Base-by-base conservation (phyloP, 1,140 invertebrate species). In the Trichoplusia ni region DNA sequence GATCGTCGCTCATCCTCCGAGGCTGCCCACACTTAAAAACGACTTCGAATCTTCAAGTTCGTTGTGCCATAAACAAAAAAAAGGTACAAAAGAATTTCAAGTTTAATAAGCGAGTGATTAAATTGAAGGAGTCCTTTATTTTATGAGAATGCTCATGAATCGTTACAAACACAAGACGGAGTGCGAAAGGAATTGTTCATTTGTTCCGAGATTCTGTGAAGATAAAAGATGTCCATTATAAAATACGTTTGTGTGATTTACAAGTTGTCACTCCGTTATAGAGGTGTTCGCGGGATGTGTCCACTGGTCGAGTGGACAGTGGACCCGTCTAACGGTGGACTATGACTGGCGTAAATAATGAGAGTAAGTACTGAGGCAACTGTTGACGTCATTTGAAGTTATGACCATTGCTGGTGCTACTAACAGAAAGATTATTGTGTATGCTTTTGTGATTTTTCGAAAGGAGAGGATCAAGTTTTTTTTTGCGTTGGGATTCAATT, bases 41-140 rank as follows among this genome's bases (percentile, higher is more conserved):
- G n/a, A n/a, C 46, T 49, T 18, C 21, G 27, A 14, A 38, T 38
- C n/a, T 14, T 14, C 25, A 31, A 35, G 47, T 16, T 7, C 18
- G 35, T 54, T 38, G 33, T 54, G 37, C 9, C 31, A 38, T 38
- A 38, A 54, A 23, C 35, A 11, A 8, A 27, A 35, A 35, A 14
- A 54, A 54, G 27, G 35, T 51, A 51, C 47, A 54, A 54, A 54
- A 38, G 51, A 54, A 38, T 38, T 54, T 54, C 51, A 11, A 54
- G 35, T 54, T 25, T 38, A n/a, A n/a, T n/a, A 54, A 38, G 35
- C 23, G 21, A 54, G 31, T 54, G 35, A 54, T 38, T 54, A 54
- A 54, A 54, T 25, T 54, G 13, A 13, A 54, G 35, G 33, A 54
- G 31, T 38, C 5, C 35, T 54, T 54, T 54, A 54, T 54, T 54